phyloP scores from a whole-genome alignment of 2,797 vertebrate species.

The Hemibagrus guttatus region DNA sequence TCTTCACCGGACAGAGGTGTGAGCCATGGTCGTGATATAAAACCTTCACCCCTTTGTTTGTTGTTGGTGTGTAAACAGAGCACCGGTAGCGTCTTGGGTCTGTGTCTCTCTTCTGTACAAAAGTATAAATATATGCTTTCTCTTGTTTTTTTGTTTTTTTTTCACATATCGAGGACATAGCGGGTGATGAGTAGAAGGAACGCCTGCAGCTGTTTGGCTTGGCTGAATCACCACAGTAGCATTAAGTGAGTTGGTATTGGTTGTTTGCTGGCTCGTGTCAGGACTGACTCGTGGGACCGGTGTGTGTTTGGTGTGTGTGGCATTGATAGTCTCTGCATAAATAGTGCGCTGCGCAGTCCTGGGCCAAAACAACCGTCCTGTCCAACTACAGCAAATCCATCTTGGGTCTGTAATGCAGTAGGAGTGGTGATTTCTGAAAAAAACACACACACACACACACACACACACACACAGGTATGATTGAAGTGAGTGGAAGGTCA shows the following conservation, averaged over 20 bases:
- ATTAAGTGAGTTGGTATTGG: conserved; percentile 77
- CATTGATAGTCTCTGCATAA: conserved; percentile 91
- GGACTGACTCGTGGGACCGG: conserved; percentile 62
- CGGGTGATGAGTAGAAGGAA: conserved; percentile 67
- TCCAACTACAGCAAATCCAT: conserved; percentile 98
- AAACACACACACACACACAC: conserved; percentile 33
- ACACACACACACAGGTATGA: conserved; percentile 6
- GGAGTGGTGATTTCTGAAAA: conserved; percentile 94
- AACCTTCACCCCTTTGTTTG: conserved; percentile 69
- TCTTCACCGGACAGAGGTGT: conserved; percentile 50
- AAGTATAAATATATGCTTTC: conserved; percentile 96
- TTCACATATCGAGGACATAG: conserved; percentile 81
- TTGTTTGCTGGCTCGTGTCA: conserved; percentile 72
- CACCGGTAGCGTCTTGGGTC: conserved; percentile 90
- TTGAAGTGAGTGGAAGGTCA: conserved; percentile 44
- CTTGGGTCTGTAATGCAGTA: conserved; percentile 99
- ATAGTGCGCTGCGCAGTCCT: conserved; percentile 71
- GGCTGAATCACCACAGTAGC: conserved; percentile 70
- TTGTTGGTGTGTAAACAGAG: conserved; percentile 84
- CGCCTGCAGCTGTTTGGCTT: conserved; percentile 69
- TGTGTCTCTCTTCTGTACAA: conserved; percentile 87
- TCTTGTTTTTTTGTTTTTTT: conserved; percentile 62
- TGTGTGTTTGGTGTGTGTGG: conserved; percentile 74
- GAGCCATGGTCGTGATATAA: conserved; percentile 61
- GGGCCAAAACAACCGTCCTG: conserved; percentile 74